phyloP scores from a whole-genome alignment of 1,140 invertebrate genomes.

The Megathymus violae region DNA sequence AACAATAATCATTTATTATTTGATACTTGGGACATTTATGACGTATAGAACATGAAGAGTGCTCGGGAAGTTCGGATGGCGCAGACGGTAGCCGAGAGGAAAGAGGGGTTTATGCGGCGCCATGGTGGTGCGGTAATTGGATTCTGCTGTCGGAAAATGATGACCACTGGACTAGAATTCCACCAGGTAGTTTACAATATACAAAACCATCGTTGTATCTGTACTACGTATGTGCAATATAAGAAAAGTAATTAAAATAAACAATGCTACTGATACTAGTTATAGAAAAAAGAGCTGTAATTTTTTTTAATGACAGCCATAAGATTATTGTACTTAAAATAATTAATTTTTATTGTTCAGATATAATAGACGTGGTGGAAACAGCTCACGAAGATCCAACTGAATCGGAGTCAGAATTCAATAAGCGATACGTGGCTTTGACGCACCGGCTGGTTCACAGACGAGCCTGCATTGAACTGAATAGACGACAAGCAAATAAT shows the following conservation, averaged over 20 bases:
- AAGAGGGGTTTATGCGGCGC: slow-evolving; percentile 72
- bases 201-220: too few species aligned
- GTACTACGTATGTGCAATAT: too few species aligned
- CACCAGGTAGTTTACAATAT: too few species aligned
- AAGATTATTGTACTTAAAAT: not conserved
- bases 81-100: slow-evolving; percentile 66
- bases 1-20: too few species aligned
- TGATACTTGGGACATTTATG: not conserved
- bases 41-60: slow-evolving; percentile 69
- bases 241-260: too few species aligned
- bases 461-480: slow-evolving; percentile 96
- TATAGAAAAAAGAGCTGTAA: too few species aligned
- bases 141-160: slow-evolving; percentile 50
- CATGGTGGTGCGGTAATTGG: slow-evolving; percentile 81
- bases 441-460: slow-evolving; percentile 95
- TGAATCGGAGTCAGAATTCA: slow-evolving; percentile 93
- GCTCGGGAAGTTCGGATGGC: slow-evolving; percentile 72
- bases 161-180: too few species aligned
- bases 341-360: slow-evolving; percentile 36
- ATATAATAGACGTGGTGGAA: slow-evolving; percentile 53
- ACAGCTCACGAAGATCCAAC: slow-evolving; percentile 87
- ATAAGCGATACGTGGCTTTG: slow-evolving; percentile 92
- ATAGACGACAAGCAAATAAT: slow-evolving; percentile 91
- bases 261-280: too few species aligned
- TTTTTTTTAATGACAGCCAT: not conserved